Conservation (phyloP, 2,113 vertebrate genomes). For the Promerops cafer region DNA sequence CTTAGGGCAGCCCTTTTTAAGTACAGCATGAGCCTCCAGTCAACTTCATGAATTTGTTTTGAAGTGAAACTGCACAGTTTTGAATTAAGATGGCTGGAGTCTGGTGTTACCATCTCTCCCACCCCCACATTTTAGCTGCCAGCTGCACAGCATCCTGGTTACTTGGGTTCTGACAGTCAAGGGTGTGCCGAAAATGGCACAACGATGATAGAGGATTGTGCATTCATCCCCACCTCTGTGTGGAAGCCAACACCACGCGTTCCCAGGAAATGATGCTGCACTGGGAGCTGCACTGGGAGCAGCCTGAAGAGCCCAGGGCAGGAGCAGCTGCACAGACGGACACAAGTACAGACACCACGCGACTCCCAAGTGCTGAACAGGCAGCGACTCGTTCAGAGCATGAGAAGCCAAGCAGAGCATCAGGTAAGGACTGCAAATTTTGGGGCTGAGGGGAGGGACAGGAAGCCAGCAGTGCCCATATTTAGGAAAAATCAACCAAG, state of each 20-base stretch:
- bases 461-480: neutral
- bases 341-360: neutral
- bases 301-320: neutral
- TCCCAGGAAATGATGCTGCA: neutral
- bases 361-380: neutral
- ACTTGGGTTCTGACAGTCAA: neutral
- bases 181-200: neutral
- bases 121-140: neutral
- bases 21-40: neutral
- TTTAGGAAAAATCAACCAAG: neutral
- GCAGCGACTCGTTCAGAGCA: neutral
- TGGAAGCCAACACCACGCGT: neutral
- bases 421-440: neutral
- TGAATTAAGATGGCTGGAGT: neutral
- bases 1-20: neutral
- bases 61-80: neutral
- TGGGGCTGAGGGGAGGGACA: neutral
- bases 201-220: fast-evolving
- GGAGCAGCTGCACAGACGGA: neutral
- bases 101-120: neutral
- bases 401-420: neutral
- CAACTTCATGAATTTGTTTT: neutral
- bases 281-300: neutral
- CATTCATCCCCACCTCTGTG: no score
- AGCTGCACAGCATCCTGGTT: neutral